Base-by-base conservation (phyloP, 2,113 vertebrate species). In the Setophaga petechia region DNA sequence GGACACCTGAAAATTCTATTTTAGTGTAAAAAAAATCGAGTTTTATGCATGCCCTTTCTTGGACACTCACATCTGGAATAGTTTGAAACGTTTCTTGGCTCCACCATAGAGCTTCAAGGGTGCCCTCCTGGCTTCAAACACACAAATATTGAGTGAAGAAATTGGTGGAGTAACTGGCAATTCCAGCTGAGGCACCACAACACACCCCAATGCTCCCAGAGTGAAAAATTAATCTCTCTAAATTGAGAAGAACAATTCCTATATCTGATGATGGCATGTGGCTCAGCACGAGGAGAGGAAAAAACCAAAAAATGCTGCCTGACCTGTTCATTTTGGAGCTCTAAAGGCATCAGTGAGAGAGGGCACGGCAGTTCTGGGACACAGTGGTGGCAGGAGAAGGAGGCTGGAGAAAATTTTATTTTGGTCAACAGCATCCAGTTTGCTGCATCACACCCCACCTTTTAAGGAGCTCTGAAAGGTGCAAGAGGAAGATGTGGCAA, bases 401-500 rank as follows among this genome's bases (percentile, higher is more conserved):
- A 62, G 19, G 12, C 11, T 59, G 46, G 19, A 47, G 8, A 84
- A 71, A 13, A 39, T 9, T 43, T 39, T 41, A 35, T 68, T 28
- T 49, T 41, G 39, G 18, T 33, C 58, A 80, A 41, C 19, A 62
- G 46, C n/a, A 31, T 62, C 41, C 28, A 20, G 23, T 47, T 27
- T 73, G 46, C 72, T 94, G 5, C 23, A 12, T 22, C 37, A 28
- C 10, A 49, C 0, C 12, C 2, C 4, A 43, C 33, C 10, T 27
- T 58, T 68, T 47, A 62, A 43, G 46, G 10, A 66, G 8, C 37
- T 58, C 1, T 10, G 55, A 54, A 83, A 82, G 79, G 88, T 46
- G 62, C 81, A 94, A 92, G 46, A 91, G 55, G 59, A 95, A 86
- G 68, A 82, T 46, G 58, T 46, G 47, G 59, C 52, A 87, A 43